Base-by-base conservation (phyloP, 2,113 vertebrate genomes). In the Entosphenus tridentatus region DNA sequence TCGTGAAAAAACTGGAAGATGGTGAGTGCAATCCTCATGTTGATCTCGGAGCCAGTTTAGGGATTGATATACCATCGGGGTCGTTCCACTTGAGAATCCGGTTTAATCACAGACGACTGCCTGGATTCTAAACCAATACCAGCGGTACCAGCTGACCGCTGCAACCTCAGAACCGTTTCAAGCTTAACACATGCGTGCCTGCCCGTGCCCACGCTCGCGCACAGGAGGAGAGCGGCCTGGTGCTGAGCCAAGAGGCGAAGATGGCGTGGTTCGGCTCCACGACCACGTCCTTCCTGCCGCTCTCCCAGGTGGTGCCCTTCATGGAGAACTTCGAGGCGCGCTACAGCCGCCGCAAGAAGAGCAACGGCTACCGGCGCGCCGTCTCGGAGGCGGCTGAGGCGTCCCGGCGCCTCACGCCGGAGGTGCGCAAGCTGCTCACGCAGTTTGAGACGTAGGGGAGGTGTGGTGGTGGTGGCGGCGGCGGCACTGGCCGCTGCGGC, bases 181-280 rank as follows among this genome's bases (percentile, higher is more conserved):
- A 39, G 39, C 39, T 7, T 39, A 39, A 39, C 39, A 7, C 39
- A 5, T 39, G 39, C 39, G 6, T 39, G 39, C 39, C 39, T 39
- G 39, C 39, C 39, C 39, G 39, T 39, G 39, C 39, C 39, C 39
- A 39, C 39, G 39, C 39, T 39, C 39, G 39, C 39, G 39, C 39
- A 21, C 87, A 88, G 14, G 87, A 86, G 76, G 87, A 92, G 80
- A 91, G 80, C 0, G 90, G 87, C 73, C 82, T 92, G 71, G 80
- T 91, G 71, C 85, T 87, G 71, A 83, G 83, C 71, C 92, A 95
- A 84, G 92, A 98, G 80, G 92, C 89, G 21, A 80, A 88, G 0
- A 92, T 98, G 71, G 88, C 93, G 0, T 97, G 92, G 92, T 98
- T 97, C 9, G 93, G 92, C 74, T 98, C 93, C n/a, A 88, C 90